A percentile compares a stretch with the other conserved stretches of the same genome.
Evolutionary conservation across 1,140 invertebrate species (phyloP).

Genomic region (Drosophila miranda): DNA sequence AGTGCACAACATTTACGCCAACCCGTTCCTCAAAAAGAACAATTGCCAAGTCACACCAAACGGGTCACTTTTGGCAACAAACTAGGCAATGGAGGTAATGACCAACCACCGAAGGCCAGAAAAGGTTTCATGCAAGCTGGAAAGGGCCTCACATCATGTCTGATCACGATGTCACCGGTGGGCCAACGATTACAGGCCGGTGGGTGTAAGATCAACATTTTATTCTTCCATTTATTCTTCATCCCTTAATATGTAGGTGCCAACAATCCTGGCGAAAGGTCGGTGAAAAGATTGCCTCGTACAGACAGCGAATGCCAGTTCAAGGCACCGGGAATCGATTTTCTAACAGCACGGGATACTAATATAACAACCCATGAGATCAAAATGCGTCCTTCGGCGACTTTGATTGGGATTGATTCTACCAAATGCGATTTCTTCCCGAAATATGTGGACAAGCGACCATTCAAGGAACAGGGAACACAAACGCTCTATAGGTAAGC

Average conservation of each 20-base stretch:
- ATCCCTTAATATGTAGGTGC: slow-evolving; percentile 24
- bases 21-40: slow-evolving; percentile 1
- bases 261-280: slow-evolving; percentile 51
- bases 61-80: slow-evolving; percentile 46
- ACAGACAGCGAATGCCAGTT: slow-evolving; percentile 64
- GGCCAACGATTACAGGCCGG: slow-evolving; percentile 4
- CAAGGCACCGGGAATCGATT: slow-evolving; percentile 51
- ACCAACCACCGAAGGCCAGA: too few relatives aligned
- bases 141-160: slow-evolving; percentile 6
- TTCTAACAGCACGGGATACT: slow-evolving; percentile 27
- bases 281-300: slow-evolving; percentile 42
- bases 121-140: not conserved
- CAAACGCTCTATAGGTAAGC: slow-evolving; percentile 71
- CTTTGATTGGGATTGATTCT: slow-evolving; percentile 24
- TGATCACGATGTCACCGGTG: not conserved
- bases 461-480: slow-evolving; percentile 63
- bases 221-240: too few relatives aligned
- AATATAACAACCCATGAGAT: slow-evolving; percentile 43
- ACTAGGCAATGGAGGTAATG: not conserved
- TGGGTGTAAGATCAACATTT: not conserved
- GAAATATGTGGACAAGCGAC: slow-evolving; percentile 41
- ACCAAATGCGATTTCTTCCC: slow-evolving; percentile 62
- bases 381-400: slow-evolving; percentile 34
- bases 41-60: slow-evolving; percentile 42
- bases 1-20: not conserved